Base-by-base conservation (phyloP, 2,113 vertebrate genomes). In the Nannospalax galili region DNA sequence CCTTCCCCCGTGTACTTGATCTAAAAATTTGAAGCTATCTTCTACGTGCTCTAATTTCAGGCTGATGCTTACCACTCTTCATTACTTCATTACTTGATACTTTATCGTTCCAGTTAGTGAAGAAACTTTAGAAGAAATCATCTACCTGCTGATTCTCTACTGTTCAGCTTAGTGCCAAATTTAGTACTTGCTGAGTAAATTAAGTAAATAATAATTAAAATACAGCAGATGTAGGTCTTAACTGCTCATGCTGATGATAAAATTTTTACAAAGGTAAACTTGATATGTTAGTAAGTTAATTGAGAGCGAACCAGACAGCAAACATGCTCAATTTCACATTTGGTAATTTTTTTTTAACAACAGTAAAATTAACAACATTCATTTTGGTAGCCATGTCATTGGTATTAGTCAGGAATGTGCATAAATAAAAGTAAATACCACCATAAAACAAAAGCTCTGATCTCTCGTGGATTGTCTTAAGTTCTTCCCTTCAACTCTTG, bases 361-460 rank as follows among this genome's bases (percentile, higher is more conserved):
- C 0, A 52, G 42, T 22, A 97, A 86, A 84, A 86, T 40, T 37
- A 75, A 58, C 24, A 30, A 40, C 37, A 90, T 79, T 95, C 37
- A 22, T 56, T 30, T 74, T 42, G 64, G 24, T 78, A 80, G 86
- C 17, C 30, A 2, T 69, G 37, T 37, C 26, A 69, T 82, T 73
- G 88, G 16, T 48, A 35, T 84, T 62, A 88, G 70, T 69, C 5
- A 70, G 2, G 35, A 75, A 42, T 64, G 9, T 89, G 40, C 22
- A 45, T 88, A 80, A 94, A 84, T 79, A 56, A 92, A 93, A 94
- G 42, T 20, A 92, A 89, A 52, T 79, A 73, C 0, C 1, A 6
- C n/a, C 74, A 28, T 87, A 72, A 92, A 90, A 86, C 28, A 40
- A 90, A 69, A 92, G 40, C 42, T 32, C 58, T 89, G 10, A 94